Base-by-base conservation (phyloP, 2,113 vertebrate genomes). In the Ophiodon elongatus region DNA sequence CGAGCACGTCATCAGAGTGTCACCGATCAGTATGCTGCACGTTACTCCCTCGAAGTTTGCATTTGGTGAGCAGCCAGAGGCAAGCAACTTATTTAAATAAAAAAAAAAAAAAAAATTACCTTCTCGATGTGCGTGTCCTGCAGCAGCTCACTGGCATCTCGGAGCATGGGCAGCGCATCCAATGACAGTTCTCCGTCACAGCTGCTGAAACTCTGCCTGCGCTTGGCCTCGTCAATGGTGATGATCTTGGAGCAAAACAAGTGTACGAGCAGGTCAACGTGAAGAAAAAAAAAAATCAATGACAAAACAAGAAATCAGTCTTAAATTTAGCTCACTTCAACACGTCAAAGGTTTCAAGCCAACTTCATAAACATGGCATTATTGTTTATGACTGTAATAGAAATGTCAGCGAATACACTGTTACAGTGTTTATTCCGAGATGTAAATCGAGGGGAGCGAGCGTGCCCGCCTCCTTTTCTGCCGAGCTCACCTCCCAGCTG, bases 181-280 rank as follows among this genome's bases (percentile, higher is more conserved):
- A 91, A 35, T 0, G 89, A 94, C 37, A 85, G 17, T 0, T 98
- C 97, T 0, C 95, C 96, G 0, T 99, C 97, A 73, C 95, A 97
- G 93, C 97, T 98, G 89, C 97, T 96, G 1, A 97, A 94, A 5
- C 98, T 99, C 95, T 97, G 97, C 43, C 98, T 92, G 14, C 98
- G 96, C 83, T 97, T 99, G 0, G 97, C 98, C 94, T 99, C 98
- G 80, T 99, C 97, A 6, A 99, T 95, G 0, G 98, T 99, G 91
- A 99, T 99, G 82, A 99, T 99, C 98, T 99, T 73, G 31, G 60
- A 45, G 21, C 25, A 39, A 68, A 84, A 85, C 8, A 64, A n/a
- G 15, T 0, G 39, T 0, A 27, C 0, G 2, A 7, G 7, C 0
- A 66, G 33, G 27, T 43, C 17, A 43, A 69, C 4, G 52, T 17